Evolutionary conservation across 2,888 invertebrate genomes (phyloP), one percentile per base, ranked within the genome.

Genomic region (Pegoplata infirma): DNA sequence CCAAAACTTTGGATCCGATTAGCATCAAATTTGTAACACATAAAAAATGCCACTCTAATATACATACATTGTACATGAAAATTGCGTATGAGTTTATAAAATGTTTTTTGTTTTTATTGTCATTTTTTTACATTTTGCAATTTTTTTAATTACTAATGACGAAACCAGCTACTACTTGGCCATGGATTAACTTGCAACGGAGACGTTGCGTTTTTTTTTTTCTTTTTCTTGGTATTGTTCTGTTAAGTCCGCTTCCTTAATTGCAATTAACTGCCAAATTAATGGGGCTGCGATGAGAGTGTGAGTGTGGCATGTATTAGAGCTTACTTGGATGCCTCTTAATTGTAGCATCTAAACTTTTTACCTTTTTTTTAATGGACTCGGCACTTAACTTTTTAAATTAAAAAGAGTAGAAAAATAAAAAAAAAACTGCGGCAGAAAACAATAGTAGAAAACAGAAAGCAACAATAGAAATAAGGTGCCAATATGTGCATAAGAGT

Each of bases 131-230:
- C 16, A 71, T 61, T 76, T 58, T 63, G 82, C 82, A 83, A n/a
- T 82, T 83, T 83, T 83, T 80, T 82, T 83, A 82, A 83, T 83
- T 83, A 82, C 83, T 76, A 79, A 59, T 76, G 79, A 76, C 36
- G 71, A 71, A 63, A 72, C 71, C 67, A 64, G 58, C 72, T 64
- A 59, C 75, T 75, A 59, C 75, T 75, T 79, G 79, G 79, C 66
- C 79, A 71, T 79, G 79, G 69, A 75, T 75, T 71, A 78, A 73
- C 63, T 73, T 66, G 68, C 68, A 51, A 58, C 44, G 53, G 58
- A 67, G 77, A 73, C 67, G 40, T 49, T 63, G 36, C 10, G n/a
- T n/a, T n/a, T n/a, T n/a, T n/a, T n/a, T n/a, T n/a, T n/a, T n/a
- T n/a, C n/a, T n/a, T n/a, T n/a, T 69, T 69, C 14, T 51, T 59